These are phyloP conservation scores for Limenitis camilla DNA, from an alignment of 2,888 invertebrate genomes.

Conservation along the genomic window DNA sequence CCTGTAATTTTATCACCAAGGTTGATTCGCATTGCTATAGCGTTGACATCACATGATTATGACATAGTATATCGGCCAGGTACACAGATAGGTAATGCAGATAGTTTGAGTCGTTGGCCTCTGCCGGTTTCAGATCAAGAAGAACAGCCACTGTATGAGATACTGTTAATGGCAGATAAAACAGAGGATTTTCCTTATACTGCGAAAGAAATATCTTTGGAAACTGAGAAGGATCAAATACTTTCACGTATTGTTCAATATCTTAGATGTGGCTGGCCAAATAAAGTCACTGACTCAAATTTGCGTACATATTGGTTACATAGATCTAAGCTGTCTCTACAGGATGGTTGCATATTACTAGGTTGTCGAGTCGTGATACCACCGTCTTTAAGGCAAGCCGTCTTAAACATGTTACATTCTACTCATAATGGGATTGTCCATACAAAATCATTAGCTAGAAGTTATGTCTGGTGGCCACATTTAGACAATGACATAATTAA, in stretches of 20 bases:
- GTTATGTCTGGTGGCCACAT: constrained; percentile 27
- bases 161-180: constrained; percentile 21
- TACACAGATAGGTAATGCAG: constrained; percentile 23
- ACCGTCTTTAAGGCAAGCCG: neutral
- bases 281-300: no score
- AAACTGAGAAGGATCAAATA: constrained; percentile 11
- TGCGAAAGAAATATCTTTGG: constrained; percentile 6
- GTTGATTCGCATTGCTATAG: constrained; percentile 25
- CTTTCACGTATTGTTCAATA: constrained; percentile 6
- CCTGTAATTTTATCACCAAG: constrained; percentile 21
- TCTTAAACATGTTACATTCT: constrained; percentile 14
- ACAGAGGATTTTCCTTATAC: constrained; percentile 14
- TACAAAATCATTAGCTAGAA: no score
- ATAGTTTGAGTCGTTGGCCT: no score
- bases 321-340: no score
- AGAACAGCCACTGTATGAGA: constrained; percentile 12
- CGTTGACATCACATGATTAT: constrained; percentile 22
- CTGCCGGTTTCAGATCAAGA: constrained; percentile 9
- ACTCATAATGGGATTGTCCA: constrained; percentile 23
- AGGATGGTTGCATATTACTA: constrained; percentile 13
- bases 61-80: constrained; percentile 25
- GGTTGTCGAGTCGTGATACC: constrained; percentile 12
- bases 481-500: constrained; percentile 21
- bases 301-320: no score
- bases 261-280: neutral